Percentiles rank a stretch among this genome's conserved stretches.
Evolutionary conservation across 2,888 invertebrate genomes (phyloP).

Genomic region (Ophion ventricosus): DNA sequence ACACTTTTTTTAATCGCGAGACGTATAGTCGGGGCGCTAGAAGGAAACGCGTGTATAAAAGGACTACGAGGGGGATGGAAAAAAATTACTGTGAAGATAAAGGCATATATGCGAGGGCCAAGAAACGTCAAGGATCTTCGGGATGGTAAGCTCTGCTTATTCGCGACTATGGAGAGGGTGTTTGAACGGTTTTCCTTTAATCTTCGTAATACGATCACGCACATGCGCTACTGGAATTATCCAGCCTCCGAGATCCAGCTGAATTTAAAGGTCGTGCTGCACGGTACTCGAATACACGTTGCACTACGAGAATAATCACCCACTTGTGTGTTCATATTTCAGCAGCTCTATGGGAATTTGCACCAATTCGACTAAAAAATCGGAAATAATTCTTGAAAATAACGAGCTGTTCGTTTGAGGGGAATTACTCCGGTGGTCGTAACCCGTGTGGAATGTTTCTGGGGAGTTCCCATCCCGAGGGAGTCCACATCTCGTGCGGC

Average conservation of each 20-base stretch:
- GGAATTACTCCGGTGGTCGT: no score
- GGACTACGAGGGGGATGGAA: constrained; percentile 7
- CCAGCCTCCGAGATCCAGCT: neutral
- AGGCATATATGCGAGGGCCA: neutral
- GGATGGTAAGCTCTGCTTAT: neutral
- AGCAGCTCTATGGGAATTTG: neutral
- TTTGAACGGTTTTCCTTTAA: constrained; percentile 6
- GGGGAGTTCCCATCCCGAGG: no score
- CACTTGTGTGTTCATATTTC: neutral
- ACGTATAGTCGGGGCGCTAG: neutral
- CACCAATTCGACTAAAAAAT: neutral
- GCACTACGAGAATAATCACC: neutral
- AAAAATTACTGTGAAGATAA: constrained; percentile 18
- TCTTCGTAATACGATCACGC: constrained; percentile 1
- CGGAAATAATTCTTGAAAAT: neutral
- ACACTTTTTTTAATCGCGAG: constrained; percentile 35
- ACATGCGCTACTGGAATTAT: neutral
- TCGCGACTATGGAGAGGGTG: neutral
- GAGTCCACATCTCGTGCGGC: no score
- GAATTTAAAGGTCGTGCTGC: neutral
- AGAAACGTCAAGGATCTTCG: neutral
- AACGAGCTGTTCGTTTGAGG: no score
- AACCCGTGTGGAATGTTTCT: no score
- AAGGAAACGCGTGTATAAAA: constrained; percentile 34
- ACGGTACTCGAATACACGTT: neutral